A percentile compares a stretch with the other conserved stretches of the same genome.
phyloP scores from a whole-genome alignment of 2,888 invertebrate species.

The Merodon equestris region DNA sequence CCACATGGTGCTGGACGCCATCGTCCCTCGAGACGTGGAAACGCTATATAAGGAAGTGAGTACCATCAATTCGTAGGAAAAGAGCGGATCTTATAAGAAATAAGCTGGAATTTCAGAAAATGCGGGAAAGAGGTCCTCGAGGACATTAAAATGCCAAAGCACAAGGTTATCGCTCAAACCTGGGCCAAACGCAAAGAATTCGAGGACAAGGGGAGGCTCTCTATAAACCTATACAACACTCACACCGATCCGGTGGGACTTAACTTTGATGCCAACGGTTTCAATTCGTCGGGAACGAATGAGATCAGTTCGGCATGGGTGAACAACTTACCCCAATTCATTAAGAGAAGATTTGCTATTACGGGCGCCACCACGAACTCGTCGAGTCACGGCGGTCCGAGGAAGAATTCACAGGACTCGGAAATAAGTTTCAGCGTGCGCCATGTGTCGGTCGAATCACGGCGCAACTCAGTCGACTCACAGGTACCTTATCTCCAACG shows the following conservation, averaged over 20 bases:
- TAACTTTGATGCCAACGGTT: constrained; percentile 82
- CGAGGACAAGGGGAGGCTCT: constrained; percentile 89
- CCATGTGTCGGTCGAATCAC: constrained; percentile 91
- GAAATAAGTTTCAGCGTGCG: constrained; percentile 88
- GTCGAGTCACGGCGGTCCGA: constrained; percentile 81
- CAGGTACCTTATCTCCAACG: constrained; percentile 84
- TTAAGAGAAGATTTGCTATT: constrained; percentile 90
- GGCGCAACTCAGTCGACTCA: constrained; percentile 92
- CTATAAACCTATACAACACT: constrained; percentile 91
- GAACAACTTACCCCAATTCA: constrained; percentile 91
- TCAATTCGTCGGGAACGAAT: constrained; percentile 88
- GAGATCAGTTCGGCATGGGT: constrained; percentile 96
- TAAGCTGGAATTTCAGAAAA: constrained; percentile 80
- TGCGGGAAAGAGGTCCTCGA: constrained; percentile 85
- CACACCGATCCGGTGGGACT: constrained; percentile 95
- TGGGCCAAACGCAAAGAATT: constrained; percentile 92
- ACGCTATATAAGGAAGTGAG: constrained; percentile 88
- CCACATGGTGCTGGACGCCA: constrained; percentile 96
- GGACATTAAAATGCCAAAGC: constrained; percentile 88
- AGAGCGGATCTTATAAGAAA: neutral
- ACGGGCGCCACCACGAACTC: constrained; percentile 81
- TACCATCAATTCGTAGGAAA: neutral
- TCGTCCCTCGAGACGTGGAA: constrained; percentile 92
- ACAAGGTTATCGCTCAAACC: constrained; percentile 94
- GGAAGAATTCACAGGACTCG: constrained; percentile 84